These are phyloP conservation scores for Salvelinus sp. DNA, from an alignment of 2,113 vertebrate genomes.

Conservation along the genomic window DNA sequence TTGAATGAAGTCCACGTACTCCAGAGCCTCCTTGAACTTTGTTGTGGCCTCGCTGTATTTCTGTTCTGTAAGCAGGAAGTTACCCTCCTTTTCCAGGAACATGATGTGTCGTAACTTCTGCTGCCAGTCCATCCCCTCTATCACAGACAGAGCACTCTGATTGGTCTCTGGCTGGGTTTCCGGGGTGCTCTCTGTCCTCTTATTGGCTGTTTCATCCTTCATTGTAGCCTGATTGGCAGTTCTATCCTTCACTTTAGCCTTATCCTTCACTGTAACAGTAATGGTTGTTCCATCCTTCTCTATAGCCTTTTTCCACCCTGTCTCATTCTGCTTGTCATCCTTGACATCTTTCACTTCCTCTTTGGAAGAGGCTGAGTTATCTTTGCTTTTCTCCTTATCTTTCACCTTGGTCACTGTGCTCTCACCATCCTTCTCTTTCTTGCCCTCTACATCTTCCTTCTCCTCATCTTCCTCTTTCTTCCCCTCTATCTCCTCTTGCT, in stretches of 20 bases:
- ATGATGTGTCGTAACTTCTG: conserved; percentile 82
- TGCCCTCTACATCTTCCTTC: neutral
- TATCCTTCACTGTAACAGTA: neutral
- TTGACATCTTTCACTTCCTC: conserved; percentile 1
- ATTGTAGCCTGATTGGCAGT: neutral
- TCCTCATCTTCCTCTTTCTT: neutral
- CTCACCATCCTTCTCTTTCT: conserved; percentile 3
- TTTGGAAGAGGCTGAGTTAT: neutral
- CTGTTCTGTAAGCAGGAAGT: conserved; percentile 75
- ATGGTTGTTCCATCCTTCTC: neutral
- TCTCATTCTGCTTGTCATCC: conserved; percentile 22
- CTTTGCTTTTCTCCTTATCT: neutral
- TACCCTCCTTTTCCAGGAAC: conserved; percentile 81
- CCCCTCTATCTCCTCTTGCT: conserved; percentile 36
- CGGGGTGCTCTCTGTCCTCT: conserved; percentile 19
- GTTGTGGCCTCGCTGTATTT: conserved; percentile 68
- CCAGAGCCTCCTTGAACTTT: conserved; percentile 82
- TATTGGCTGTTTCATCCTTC: neutral
- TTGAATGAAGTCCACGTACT: conserved; percentile 80
- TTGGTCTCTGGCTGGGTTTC: neutral
- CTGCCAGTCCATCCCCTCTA: conserved; percentile 74
- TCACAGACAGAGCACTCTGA: conserved; percentile 7
- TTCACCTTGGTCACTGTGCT: neutral
- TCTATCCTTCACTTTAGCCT: neutral
- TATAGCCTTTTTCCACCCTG: neutral